These are phyloP conservation scores for Thripadectes ignobilis DNA, from an alignment of 2,797 vertebrate genomes.

Conservation along the genomic window DNA sequence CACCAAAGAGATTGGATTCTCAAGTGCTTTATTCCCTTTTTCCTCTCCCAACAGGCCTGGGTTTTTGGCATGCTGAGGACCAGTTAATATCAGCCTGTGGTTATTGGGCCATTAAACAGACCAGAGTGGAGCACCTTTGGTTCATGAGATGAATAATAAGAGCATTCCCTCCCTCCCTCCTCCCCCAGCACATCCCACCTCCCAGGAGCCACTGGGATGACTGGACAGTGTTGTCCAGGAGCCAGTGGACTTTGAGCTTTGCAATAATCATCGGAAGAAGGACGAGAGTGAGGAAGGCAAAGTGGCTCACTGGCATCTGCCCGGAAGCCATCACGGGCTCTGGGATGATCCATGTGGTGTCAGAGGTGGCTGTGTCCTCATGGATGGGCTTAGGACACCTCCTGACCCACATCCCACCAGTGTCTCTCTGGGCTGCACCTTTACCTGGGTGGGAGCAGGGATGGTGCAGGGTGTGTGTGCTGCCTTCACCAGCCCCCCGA, in stretches of 20 bases:
- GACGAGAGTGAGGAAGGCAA: background rate
- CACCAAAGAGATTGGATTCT: background rate
- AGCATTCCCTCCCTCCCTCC: background rate
- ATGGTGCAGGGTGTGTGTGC: background rate
- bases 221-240: background rate
- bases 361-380: background rate
- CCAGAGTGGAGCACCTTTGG: background rate
- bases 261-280: background rate
- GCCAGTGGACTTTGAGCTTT: background rate
- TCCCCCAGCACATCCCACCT: background rate
- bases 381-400: background rate
- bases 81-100: background rate
- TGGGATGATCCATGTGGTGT: background rate
- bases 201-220: background rate
- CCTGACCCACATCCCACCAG: fast-evolving
- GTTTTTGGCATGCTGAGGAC: constrained; percentile 16
- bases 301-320: background rate
- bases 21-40: background rate
- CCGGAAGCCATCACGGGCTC: background rate
- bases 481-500: background rate
- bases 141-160: background rate
- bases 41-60: background rate
- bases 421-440: background rate
- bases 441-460: background rate
- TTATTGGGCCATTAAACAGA: background rate